Evolutionary conservation across 2,113 vertebrate genomes (phyloP), one percentile per base, ranked within the genome.

Genomic region (Lepidothrix coronata): DNA sequence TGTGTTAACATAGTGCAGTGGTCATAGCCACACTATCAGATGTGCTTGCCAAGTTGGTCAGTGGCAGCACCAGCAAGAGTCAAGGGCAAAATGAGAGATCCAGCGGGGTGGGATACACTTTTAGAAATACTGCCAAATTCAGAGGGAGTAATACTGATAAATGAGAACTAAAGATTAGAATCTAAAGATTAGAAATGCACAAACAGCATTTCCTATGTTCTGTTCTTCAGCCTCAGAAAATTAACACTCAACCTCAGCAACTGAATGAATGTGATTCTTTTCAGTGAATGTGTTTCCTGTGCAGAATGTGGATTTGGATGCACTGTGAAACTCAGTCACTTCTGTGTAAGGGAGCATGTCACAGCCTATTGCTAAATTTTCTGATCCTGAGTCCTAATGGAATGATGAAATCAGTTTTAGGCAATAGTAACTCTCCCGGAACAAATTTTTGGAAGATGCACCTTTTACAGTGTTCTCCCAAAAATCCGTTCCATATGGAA

Each of bases 401-500:
- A 83, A 58, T 79, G 62, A 61, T 76, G 76, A 73, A 68, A 85
- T 86, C 27, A 5, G n/a, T n/a, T 31, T 58, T 54, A 91, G 54
- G 55, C 73, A 66, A 91, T 84, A 77, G 8, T 58, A 49, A 3
- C 80, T 75, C 21, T 80, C 28, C 12, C 11, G 28, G 76, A 87
- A 91, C 3, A 8, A 74, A n/a, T 77, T 81, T 87, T 87, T 86
- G 55, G 77, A 87, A 89, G 43, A 66, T 44, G 8, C 28, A 72
- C 46, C 68, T 94, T 94, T 73, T 65, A 49, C 31, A 58, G 14
- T 79, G 72, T 73, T 92, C 49, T 71, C 23, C 11, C 52, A 63
- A 81, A 94, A 96, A 92, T 89, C 25, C 71, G 14, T 73, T 84
- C 87, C 80, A 83, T 73, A 41, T 91, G 76, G 41, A 89, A 58